Evolutionary conservation across 2,888 invertebrate species (phyloP), one percentile per base, ranked within the genome.

Genomic region (Ecdyonurus torrentis): DNA sequence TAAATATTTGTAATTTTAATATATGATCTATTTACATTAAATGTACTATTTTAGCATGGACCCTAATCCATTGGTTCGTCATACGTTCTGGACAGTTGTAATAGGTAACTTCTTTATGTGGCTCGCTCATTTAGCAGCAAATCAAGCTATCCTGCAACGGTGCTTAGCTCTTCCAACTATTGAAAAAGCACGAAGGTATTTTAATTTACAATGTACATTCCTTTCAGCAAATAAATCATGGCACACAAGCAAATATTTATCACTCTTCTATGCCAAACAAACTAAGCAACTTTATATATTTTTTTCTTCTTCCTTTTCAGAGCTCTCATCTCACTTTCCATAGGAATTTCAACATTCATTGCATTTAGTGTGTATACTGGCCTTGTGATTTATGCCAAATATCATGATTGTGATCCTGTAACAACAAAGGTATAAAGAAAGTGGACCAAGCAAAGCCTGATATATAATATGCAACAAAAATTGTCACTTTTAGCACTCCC

Each of bases 61-160:
- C 71, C 78, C 83, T 62, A 86, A 86, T 76, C 91, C 90, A 10
- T 79, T 87, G 5, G 83, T 86, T 22, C 79, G 91, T 2, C 89
- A 91, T 70, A 87, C 91, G 0, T 84, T 91, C 69, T 92, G 91
- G 91, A 81, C 85, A 0, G 83, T 86, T 0, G 79, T 83, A 0
- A 77, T 87, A 61, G 91, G 91, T 2, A 89, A 87, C 70, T 87
- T 85, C 72, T 85, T 91, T 70, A 83, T 84, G 67, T 90, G 89
- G 87, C 75, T 90, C 63, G 86, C 89, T 0, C 83, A 87, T 1
- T 89, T 89, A 71, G 87, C 88, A 1, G 87, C 89, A 15, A 91
- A 91, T 73, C 91, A 91, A 74, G 86, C 90, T 0, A 90, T 91
- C 86, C 88, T 92, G 1, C 91, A 92, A 70, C 76, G 91, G 67